Conservation (phyloP, 2,888 invertebrate species). For the Kuschelorhynchus macadamiae region DNA sequence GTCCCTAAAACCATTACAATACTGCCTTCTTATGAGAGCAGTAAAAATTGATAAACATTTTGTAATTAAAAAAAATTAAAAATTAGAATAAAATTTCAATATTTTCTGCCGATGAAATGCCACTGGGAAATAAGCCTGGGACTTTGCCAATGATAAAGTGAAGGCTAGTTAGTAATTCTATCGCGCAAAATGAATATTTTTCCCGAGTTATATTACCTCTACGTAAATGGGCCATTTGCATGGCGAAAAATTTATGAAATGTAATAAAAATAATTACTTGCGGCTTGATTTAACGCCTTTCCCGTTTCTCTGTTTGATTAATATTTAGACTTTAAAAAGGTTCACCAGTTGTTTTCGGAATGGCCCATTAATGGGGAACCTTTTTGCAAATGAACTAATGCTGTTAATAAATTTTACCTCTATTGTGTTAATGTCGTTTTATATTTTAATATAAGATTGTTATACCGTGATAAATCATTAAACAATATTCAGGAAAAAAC, state of each 20-base stretch:
- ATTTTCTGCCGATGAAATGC: too few relatives aligned
- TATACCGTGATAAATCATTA: too few relatives aligned
- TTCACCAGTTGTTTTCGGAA: constrained; percentile 35
- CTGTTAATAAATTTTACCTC: constrained; percentile 20
- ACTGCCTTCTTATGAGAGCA: too few relatives aligned
- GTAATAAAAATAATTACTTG: constrained; percentile 40
- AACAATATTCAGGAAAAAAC: too few relatives aligned
- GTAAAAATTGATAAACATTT: too few relatives aligned
- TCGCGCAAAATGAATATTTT: constrained; percentile 26
- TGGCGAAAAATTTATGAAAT: constrained; percentile 39
- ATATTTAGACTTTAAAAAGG: constrained; percentile 38
- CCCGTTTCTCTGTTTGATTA: constrained; percentile 29
- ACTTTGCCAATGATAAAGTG: constrained; percentile 22
- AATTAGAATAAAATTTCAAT: too few relatives aligned
- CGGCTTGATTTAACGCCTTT: constrained; percentile 40
- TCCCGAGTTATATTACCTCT: constrained; percentile 26
- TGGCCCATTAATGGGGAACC: constrained; percentile 25
- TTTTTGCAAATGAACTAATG: constrained; percentile 24
- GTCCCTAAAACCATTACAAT: too few relatives aligned
- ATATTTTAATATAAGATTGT: too few relatives aligned
- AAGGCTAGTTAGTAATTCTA: constrained; percentile 33
- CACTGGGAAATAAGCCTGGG: too few relatives aligned
- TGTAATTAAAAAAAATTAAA: too few relatives aligned
- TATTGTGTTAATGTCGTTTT: not conserved
- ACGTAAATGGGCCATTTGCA: constrained; percentile 40